Evolutionary conservation across 2,888 invertebrate genomes (phyloP), one percentile per base, ranked within the genome.

Genomic region (Ophraella communa): DNA sequence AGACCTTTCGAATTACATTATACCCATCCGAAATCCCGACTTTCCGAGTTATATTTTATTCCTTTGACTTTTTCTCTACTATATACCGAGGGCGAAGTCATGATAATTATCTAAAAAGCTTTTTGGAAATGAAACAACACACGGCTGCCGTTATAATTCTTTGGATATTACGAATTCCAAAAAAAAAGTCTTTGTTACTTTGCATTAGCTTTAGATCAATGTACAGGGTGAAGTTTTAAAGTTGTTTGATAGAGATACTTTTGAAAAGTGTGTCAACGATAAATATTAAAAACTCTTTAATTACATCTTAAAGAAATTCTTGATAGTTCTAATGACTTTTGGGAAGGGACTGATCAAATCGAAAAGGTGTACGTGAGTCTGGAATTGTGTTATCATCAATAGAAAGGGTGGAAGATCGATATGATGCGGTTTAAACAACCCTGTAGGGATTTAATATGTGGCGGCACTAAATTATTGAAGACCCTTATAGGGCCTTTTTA

Each of bases 401-500:
- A 59, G 49, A 49, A 49, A 21, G 20, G 59, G 27, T n/a, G 5
- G 14, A 27, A 51, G 51, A 51, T 59, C 51, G 27, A 59, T 59
- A 59, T 17, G 10, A 11, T 42, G 51, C 17, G 51, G 39, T 59
- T 59, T 10, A 35, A 54, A 58, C 33, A 23, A 39, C 53, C 63
- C 58, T 63, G 63, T 53, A 63, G 55, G 53, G 63, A 51, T 58
- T 58, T 58, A 53, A 63, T 59, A 59, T 53, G 61, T 57, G 59
- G 42, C 51, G 59, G 62, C 52, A 66, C 60, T 68, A 68, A 68
- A 68, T 68, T 65, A 66, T 64, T 60, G 66, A 66, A 62, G 62
- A 57, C 58, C 49, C 61, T 64, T 57, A 58, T 30, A 51, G 54
- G n/a, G 49, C 59, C 52, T 60, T 66, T 68, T 68, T 68, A 68